Evolutionary conservation across 2,888 invertebrate genomes (phyloP), one percentile per base, ranked within the genome.

Genomic region (Dynastes tityus): DNA sequence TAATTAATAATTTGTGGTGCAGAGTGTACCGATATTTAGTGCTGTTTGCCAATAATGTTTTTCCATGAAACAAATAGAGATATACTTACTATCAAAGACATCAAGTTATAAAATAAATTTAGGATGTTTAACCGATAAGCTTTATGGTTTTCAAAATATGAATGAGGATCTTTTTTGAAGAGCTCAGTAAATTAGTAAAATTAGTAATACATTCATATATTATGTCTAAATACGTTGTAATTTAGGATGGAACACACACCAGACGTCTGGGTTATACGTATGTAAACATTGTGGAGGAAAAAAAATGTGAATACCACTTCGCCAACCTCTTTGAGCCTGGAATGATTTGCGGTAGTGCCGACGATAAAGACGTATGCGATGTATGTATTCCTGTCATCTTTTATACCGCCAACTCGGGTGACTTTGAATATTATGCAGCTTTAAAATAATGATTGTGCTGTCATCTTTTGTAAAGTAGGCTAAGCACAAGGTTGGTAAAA

Each of bases 181-280:
- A 61, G 16, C 2, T 27, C 3, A 2, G 2, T 22, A 22, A 22
- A 22, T 22, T 22, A 22, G 22, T 22, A 22, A 22, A 22, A 22
- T 22, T 22, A 22, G 22, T 22, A 22, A 22, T 22, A 22, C 0
- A 45, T 67, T 16, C 22, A 22, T 22, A 22, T 22, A 22, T 22
- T 22, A 22, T 22, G 22, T 22, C 22, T 22, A 22, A 22, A 22
- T 22, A 22, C 22, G 22, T 22, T 22, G 1, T 2, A n/a, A 58
- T 71, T 55, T 71, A 71, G 71, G 55, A 22, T n/a, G 71, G 71
- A n/a, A 32, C 32, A 6, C 55, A 55, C 32, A 71, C 55, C 16
- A 71, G 27, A 13, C n/a, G n/a, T 1, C 16, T 71, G 2, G 32
- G 71, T 9, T 71, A 32, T 16, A n/a, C 37, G 0, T 11, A n/a